phyloP scores from a whole-genome alignment of 1,140 invertebrate genomes.

The Caenorhabditis remanei region DNA sequence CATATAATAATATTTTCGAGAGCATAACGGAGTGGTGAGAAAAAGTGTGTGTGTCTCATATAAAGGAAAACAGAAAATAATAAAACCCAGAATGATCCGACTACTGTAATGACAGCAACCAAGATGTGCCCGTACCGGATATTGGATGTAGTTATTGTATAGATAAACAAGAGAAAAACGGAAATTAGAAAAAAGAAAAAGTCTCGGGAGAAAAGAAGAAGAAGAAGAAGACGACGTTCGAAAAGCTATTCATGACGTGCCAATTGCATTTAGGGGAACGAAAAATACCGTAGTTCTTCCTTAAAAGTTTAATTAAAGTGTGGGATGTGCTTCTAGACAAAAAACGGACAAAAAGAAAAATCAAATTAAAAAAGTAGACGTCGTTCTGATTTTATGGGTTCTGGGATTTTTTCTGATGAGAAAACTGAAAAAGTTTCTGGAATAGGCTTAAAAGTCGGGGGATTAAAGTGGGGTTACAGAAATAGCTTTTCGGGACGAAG shows the following conservation, averaged over 20 bases:
- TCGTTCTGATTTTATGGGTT: background rate
- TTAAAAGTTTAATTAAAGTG: slow-evolving; percentile 15
- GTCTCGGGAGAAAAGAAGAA: too few species aligned
- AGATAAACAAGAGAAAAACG: background rate
- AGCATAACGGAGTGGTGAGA: slow-evolving; percentile 2
- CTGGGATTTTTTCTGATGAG: background rate
- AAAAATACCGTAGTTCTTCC: background rate
- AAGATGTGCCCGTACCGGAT: background rate
- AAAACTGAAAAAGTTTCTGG: background rate
- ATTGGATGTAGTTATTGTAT: background rate
- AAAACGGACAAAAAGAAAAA: background rate
- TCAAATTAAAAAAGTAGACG: background rate
- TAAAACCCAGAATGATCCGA: slow-evolving; percentile 5
- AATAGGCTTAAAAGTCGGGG: too few species aligned
- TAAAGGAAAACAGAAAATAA: background rate
- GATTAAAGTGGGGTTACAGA: too few species aligned
- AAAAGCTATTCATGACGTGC: background rate
- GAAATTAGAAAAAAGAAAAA: background rate
- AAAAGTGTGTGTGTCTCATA: slow-evolving; percentile 22
- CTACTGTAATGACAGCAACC: background rate
- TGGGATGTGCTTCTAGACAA: background rate
- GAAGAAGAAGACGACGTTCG: background rate
- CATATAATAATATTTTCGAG: slow-evolving; percentile 23
- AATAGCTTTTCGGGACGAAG: too few species aligned
- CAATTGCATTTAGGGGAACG: background rate